Conservation (phyloP, 1,140 invertebrate species). For the Monomorium pharaonis region DNA sequence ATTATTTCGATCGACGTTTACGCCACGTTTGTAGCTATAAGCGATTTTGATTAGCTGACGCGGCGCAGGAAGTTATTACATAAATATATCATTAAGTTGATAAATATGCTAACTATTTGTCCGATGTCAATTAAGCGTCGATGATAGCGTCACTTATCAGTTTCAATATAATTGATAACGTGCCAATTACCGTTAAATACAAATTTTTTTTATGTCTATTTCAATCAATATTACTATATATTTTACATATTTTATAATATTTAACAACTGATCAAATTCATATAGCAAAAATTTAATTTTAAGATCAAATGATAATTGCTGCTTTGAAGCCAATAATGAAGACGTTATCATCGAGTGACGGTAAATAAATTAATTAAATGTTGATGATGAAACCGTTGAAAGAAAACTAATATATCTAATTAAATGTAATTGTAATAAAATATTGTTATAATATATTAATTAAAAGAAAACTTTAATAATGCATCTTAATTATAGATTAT, state of each 20-base stretch:
- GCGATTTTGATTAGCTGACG: neutral
- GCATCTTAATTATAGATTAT: neutral
- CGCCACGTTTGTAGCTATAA: constrained; percentile 23
- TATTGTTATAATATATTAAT: neutral
- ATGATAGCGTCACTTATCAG: constrained; percentile 16
- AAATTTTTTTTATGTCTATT: constrained; percentile 21
- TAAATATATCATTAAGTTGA: constrained; percentile 27
- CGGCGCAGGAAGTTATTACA: constrained; percentile 15
- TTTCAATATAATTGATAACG: neutral
- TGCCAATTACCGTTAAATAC: constrained; percentile 26
- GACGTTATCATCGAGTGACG: neutral
- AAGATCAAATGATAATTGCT: constrained; percentile 11
- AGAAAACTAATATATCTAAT: neutral
- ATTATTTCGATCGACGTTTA: constrained; percentile 32
- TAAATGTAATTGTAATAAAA: neutral
- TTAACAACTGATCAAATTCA: neutral
- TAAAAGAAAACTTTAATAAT: neutral
- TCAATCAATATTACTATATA: neutral
- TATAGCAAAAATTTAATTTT: neutral
- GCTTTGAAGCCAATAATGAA: neutral
- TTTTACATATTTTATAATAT: neutral
- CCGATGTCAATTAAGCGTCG: constrained; percentile 21
- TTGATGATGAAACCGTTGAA: neutral
- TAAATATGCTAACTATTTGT: constrained; percentile 23
- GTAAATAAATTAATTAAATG: constrained; percentile 21